Conservation (phyloP, 1,140 invertebrate species). For the Zaprionus camerounensis region DNA sequence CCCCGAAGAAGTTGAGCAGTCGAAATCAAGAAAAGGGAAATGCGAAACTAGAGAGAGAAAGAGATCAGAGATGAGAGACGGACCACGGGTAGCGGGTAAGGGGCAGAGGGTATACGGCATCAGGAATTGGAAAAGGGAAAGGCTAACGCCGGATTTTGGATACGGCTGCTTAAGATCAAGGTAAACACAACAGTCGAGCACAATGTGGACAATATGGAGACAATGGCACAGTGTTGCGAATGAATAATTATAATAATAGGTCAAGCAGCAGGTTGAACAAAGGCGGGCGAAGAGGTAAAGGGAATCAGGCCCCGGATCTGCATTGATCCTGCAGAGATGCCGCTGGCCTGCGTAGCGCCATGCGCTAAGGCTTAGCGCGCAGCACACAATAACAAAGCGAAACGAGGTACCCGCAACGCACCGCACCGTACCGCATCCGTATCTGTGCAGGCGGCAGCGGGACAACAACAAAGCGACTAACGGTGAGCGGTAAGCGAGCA, state of each 20-base stretch:
- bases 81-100: slow-evolving; percentile 8
- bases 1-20: slow-evolving; percentile 43
- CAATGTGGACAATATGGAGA: slow-evolving; percentile 56
- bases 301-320: slow-evolving; percentile 48
- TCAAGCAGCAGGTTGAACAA: slow-evolving; percentile 70
- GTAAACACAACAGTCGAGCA: slow-evolving; percentile 50
- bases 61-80: no score
- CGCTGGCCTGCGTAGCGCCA: slow-evolving; percentile 59
- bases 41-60: background rate
- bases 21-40: slow-evolving; percentile 12
- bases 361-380: slow-evolving; percentile 65
- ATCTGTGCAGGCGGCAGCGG: slow-evolving; percentile 10
- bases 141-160: slow-evolving; percentile 55
- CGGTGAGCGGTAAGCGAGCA: slow-evolving; percentile 20
- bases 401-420: background rate
- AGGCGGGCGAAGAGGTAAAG: slow-evolving; percentile 18
- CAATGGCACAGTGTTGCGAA: slow-evolving; percentile 77
- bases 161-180: slow-evolving; percentile 48
- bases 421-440: slow-evolving; percentile 18
- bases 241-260: slow-evolving; percentile 80
- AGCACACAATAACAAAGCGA: slow-evolving; percentile 44
- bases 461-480: slow-evolving; percentile 47
- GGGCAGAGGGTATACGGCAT: background rate
- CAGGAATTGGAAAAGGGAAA: slow-evolving; percentile 12
- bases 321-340: slow-evolving; percentile 56